Evolutionary conservation across 2,797 vertebrate genomes (phyloP), one percentile per base, ranked within the genome.

Genomic region (Gallinago solitaria): DNA sequence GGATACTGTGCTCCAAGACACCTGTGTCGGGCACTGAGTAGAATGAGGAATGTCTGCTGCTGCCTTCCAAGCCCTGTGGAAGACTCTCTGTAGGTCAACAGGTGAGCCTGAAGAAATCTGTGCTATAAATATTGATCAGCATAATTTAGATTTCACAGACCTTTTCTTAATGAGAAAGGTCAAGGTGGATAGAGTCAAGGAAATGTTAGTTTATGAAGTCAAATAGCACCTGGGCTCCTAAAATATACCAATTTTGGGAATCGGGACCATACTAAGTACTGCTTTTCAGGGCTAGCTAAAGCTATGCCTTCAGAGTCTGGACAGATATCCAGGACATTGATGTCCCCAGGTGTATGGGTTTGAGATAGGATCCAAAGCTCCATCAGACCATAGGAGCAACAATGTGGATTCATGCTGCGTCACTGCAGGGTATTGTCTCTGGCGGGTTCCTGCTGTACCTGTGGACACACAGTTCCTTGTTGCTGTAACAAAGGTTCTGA

Each of bases 401-500:
- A 24, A 7, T 16, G 7, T 2, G 65, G 57, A 39, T 41, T 27
- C 8, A 5, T 8, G 43, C 54, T 50, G 64, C 0, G 0, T 11
- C 15, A 67, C 39, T 17, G 33, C 68, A 83, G 16, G 32, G 16
- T 43, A 71, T 45, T 5, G 9, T 56, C 65, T 6, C 0, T 23
- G 1, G 2, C 30, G 21, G 8, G 4, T 64, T 68, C 1, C 1
- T n/a, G 37, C 30, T 35, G 30, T 8, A 21, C 9, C 4, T 3
- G 1, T 37, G 43, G 47, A 5, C n/a, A 8, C 39, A 24, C 1
- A 0, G 12, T 59, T 93, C 47, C 35, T 24, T 32, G 50, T 35
- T 53, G 39, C 63, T 83, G 18, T 23, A 73, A 65, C 39, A 69
- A 54, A 23, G 47, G 59, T 86, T 81, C 50, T 82, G 48, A 86